Conservation (phyloP, 2,797 vertebrate genomes). For the Pantherophis vulpinus region DNA sequence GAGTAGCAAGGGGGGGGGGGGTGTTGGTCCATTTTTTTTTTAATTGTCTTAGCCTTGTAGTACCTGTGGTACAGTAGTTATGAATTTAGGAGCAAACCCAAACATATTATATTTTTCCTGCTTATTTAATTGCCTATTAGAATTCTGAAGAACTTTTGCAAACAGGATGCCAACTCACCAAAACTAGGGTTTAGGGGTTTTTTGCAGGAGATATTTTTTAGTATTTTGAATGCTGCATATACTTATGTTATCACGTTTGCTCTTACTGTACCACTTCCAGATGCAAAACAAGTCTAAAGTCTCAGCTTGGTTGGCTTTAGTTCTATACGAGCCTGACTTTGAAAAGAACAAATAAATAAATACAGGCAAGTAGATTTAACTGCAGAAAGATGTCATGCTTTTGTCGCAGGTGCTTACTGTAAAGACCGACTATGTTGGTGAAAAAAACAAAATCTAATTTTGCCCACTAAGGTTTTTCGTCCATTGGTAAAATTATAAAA, state of each 20-base stretch:
- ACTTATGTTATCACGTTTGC: fast-evolving
- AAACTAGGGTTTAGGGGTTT: fast-evolving
- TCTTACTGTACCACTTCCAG: background rate
- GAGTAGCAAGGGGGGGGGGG: background rate
- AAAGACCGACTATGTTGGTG: background rate
- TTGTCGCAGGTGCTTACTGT: background rate
- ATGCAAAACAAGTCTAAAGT: background rate
- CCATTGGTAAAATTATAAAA: background rate
- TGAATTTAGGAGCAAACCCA: background rate
- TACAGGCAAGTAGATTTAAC: background rate
- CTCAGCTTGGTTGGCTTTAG: background rate
- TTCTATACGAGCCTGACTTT: too few species aligned
- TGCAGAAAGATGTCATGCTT: background rate
- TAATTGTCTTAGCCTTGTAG: background rate
- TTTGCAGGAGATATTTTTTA: fast-evolving
- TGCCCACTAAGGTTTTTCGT: background rate
- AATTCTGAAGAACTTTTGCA: background rate
- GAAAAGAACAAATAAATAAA: background rate
- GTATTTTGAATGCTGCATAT: background rate
- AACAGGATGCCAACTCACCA: background rate
- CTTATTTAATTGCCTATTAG: background rate
- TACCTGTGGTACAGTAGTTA: background rate
- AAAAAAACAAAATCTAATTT: background rate
- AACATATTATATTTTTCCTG: background rate
- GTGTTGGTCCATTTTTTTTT: background rate